Base-by-base conservation (phyloP, 92 coral and sea anemone genomes). In the Galaxea fascicularis region DNA sequence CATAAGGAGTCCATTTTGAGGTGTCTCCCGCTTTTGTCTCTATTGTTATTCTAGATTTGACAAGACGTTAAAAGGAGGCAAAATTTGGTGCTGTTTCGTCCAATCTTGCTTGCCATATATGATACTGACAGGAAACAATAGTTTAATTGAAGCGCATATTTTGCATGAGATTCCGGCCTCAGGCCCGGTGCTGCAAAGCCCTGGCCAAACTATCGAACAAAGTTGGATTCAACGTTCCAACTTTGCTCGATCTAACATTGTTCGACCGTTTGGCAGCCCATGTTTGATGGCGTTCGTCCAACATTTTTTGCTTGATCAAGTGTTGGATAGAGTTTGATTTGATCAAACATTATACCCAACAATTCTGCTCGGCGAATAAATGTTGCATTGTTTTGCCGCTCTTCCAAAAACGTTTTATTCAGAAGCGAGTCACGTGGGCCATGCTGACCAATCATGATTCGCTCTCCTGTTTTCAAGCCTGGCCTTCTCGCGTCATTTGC, bases 191-290 rank as follows among this genome's bases (percentile, higher is more conserved):
- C 71, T 16, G 71, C 25, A 31, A 65, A 4, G 22, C 20, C 20
- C 69, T 63, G 12, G 75, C 54, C 75, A 70, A 70, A 70, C 52
- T 70, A 70, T 70, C 54, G 75, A 30, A 70, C 75, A 70, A 70
- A 70, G 75, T 70, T 70, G 75, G 52, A 70, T 35, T 70, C 75
- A 45, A 14, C 75, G 75, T 70, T 70, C 75, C 75, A 70, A 70
- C 75, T 35, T 70, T 70, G 75, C 54, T 70, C 51, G 54, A 70
- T 70, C 82, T 56, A 76, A 54, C 82, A 59, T 78, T 78, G 73
- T 30, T 62, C 21, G 83, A 30, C 82, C 35, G 72, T 78, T 78
- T 44, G 25, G 72, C 65, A 47, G 29, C 28, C 57, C 35, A 46
- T 26, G 26, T 53, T 75, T 65, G 80, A 24, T 78, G 57, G 27